A percentile compares a stretch with the other conserved stretches of the same genome.
phyloP scores from a whole-genome alignment of 2,797 vertebrate species.

The Salarias fasciatus region DNA sequence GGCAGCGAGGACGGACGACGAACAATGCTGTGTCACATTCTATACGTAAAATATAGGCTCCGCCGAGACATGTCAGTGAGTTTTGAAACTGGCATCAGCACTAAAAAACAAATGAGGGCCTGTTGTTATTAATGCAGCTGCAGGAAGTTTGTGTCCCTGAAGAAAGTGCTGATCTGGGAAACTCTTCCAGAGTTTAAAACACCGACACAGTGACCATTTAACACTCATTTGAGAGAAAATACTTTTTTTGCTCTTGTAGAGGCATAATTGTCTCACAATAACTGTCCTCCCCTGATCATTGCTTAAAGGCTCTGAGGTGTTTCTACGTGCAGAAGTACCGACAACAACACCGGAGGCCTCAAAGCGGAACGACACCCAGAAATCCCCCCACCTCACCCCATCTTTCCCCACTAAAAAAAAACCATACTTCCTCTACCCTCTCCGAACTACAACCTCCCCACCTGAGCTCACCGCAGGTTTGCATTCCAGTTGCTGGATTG shows the following conservation, averaged over 20 bases:
- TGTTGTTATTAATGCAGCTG: neutral
- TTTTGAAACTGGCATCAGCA: neutral
- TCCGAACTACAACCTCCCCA: conserved; percentile 37
- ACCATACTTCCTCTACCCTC: neutral
- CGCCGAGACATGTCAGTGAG: too few relatives aligned
- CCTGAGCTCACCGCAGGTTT: conserved; percentile 75
- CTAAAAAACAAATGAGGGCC: neutral
- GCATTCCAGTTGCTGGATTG: conserved; percentile 76
- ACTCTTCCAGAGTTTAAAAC: too few relatives aligned
- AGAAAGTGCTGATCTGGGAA: too few relatives aligned
- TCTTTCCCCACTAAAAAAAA: neutral
- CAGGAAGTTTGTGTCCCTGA: too few relatives aligned
- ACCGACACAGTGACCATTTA: too few relatives aligned
- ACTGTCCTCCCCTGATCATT: conserved; percentile 44
- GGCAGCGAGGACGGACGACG: too few relatives aligned
- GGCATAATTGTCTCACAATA: too few relatives aligned
- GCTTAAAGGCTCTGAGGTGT: conserved; percentile 27
- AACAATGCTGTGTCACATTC: too few relatives aligned
- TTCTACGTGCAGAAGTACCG: conserved; percentile 46
- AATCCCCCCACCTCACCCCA: neutral
- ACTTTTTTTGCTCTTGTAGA: too few relatives aligned
- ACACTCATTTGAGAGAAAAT: too few relatives aligned
- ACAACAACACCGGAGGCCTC: conserved; percentile 47
- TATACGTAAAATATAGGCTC: too few relatives aligned
- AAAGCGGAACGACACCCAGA: conserved; percentile 30